Evolutionary conservation across 2,888 invertebrate species (phyloP), one percentile per base, ranked within the genome.

Genomic region (Anthoptus insignis): DNA sequence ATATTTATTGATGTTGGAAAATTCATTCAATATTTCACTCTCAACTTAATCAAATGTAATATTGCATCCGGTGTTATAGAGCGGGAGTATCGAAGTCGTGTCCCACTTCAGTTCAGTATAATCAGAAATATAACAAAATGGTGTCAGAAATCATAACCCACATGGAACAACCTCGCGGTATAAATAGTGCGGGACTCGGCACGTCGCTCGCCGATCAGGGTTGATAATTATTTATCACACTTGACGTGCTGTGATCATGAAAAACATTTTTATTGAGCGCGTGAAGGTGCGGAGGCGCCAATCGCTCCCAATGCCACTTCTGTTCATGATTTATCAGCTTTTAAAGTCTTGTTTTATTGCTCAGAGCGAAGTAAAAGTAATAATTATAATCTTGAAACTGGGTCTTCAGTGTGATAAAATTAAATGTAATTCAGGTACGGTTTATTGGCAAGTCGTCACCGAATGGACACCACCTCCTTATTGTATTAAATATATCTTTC

Each of bases 101-200:
- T 80, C 84, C 87, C 76, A 81, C 74, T n/a, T n/a, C n/a, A n/a
- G n/a, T 83, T 86, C 64, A 58, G 72, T 73, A 76, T 74, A 78
- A 74, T 73, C 73, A 76, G 81, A 82, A 84, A 84, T 86, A 83
- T 81, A 79, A 73, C 73, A 74, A 75, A 87, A 86, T 81, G 73
- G 79, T 81, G 81, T 82, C 80, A 83, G 85, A 83, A 87, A 89
- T 88, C 84, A 88, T 89, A 89, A 87, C 83, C 84, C 81, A 83
- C 81, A 81, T 83, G 80, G 78, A 83, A 78, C 78, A 86, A 79
- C 87, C 87, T 86, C 83, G 87, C 64, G 75, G 68, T 83, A 89
- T 80, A 83, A 86, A 86, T 88, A 91, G 89, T 82, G 64, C 73
- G 75, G 72, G 75, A 72, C 75, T 77, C 73, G 72, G 72, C 73